Evolutionary conservation across 2,113 vertebrate species (phyloP), one percentile per base, ranked within the genome.

Genomic region (Bambusicola thoracicus): DNA sequence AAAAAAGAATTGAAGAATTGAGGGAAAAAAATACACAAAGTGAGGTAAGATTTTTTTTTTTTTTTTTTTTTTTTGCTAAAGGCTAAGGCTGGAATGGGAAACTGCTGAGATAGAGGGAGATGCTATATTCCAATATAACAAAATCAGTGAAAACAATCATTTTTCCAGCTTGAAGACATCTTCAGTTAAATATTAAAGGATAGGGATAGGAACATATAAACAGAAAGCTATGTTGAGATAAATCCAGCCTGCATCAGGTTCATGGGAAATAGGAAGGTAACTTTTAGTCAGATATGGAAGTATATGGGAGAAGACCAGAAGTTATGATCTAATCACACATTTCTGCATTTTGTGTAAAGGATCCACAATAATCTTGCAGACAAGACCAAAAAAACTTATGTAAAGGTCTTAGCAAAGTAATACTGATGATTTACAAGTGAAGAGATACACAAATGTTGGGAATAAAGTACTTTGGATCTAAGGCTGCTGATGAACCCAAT

Each of bases 11-110:
- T 65, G 44, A 12, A 62, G 87, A 81, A 67, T 40, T 65, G 44
- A 72, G 14, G 29, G 46, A 79, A 79, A 79, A 79, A 2, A 8
- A 10, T 4, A 46, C 13, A 55, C 38, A 75, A 92, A 62, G 0
- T 2, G 4, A 4, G 3, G 5, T 65, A 8, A 2, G 3, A 51
- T 13, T n/a, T n/a, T n/a, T n/a, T n/a, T n/a, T n/a, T n/a, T n/a
- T 62, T 59, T 66, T 63, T 15, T 30, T n/a, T 48, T 48, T 22
- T 90, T 51, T 77, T 14, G 1, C 46, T 69, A 21, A 89, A 25
- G 21, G 55, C 8, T 87, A 66, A 41, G 9, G 3, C 1, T 87
- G 41, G 15, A 93, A 59, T 34, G 13, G 3, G 14, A 87, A 44
- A 49, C 49, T 84, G 24, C 20, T 66, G 40, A 66, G 36, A 78